Evolutionary conservation across 2,113 vertebrate genomes (phyloP), one percentile per base, ranked within the genome.

Genomic region (Ochotona curzoniae): DNA sequence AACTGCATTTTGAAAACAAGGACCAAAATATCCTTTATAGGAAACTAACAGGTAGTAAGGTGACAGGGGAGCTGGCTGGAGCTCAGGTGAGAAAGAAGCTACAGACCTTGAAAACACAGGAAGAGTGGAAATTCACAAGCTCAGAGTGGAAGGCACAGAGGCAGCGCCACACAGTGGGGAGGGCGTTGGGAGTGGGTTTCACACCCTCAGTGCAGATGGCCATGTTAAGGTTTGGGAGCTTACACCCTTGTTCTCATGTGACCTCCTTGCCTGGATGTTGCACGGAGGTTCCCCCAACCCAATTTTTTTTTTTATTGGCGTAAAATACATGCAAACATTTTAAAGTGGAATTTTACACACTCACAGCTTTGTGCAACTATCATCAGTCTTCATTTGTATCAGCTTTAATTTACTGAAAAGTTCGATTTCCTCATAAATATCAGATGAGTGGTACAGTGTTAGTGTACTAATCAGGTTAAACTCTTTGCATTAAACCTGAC

Each of bases 121-220:
- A 57, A 14, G 54, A 15, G 54, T 57, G 54, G 54, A 20, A 57
- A 57, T 14, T 57, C 54, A 57, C 14, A 57, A 57, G 12, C 54
- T 8, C 54, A 57, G 54, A 17, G 99, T 5, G 99, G 99, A 44
- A 44, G 38, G 38, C 38, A 44, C 3, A 96, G 99, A 99, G 99
- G 99, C 99, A 18, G 98, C 99, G 82, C 99, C 99, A 90, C 99
- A 99, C 97, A 99, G 99, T 99, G 0, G 99, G 99, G 93, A 98
- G 99, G 96, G 99, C 99, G 95, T 99, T 99, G 99, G 99, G 99
- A n/a, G 98, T 17, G 99, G 99, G 99, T 21, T 99, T 99, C 95
- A 98, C 98, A n/a, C 99, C 99, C 75, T 99, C 99, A 1, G 98
- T 98, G 98, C 98, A 73, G 87, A n/a, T 51, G 86, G 78, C 79